phyloP scores from a whole-genome alignment of 2,113 vertebrate species.

The Ceyx cyanopectus region DNA sequence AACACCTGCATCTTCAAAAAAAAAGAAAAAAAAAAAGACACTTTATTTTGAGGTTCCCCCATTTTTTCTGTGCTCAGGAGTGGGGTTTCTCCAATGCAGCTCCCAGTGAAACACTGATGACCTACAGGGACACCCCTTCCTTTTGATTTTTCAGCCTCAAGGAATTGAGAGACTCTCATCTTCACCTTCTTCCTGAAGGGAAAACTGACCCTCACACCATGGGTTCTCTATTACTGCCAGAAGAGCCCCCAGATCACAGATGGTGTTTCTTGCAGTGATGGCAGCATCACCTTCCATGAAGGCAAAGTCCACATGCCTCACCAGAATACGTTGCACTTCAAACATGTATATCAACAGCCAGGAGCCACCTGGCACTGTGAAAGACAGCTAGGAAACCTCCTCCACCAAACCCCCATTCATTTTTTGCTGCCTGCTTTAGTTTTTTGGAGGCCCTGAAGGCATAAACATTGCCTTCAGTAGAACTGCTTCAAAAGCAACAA shows the following conservation, averaged over 20 bases:
- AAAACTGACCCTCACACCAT: background rate
- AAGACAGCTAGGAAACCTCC: background rate
- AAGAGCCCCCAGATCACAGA: fast-evolving
- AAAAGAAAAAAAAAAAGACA: background rate
- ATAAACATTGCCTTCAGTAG: background rate
- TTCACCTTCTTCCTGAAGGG: background rate
- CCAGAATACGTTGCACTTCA: background rate
- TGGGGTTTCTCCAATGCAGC: background rate
- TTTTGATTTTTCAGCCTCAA: background rate
- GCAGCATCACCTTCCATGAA: background rate
- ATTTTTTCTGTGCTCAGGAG: background rate
- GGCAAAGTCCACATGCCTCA: background rate
- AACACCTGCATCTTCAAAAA: background rate
- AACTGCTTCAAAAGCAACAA: conserved; percentile 8
- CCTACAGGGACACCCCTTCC: background rate
- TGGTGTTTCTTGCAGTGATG: background rate
- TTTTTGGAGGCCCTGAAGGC: background rate
- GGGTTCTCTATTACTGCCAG: background rate
- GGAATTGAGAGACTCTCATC: background rate
- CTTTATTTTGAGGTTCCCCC: background rate
- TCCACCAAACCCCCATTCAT: background rate
- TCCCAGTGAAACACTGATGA: background rate
- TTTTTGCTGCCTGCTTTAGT: background rate
- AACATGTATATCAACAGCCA: background rate
- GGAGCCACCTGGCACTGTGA: background rate